Evolutionary conservation across 2,113 vertebrate genomes (phyloP).

Genomic region (Centropristis striata): DNA sequence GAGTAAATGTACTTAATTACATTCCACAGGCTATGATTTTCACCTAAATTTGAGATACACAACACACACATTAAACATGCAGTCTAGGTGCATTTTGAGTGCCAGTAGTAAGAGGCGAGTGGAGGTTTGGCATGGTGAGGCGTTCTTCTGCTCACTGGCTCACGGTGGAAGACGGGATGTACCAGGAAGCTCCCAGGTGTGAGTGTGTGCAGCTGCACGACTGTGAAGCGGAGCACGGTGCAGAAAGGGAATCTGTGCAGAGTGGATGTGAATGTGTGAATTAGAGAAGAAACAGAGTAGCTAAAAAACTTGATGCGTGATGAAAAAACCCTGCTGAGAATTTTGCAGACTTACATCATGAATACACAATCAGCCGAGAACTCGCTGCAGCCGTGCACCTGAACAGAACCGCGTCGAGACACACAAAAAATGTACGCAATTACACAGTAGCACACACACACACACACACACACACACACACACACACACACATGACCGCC

Average conservation of each 20-base stretch:
- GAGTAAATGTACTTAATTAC: no score
- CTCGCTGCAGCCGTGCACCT: no score
- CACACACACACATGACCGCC: background rate
- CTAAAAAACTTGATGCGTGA: constrained; percentile 1
- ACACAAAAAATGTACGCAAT: background rate
- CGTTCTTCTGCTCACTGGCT: background rate
- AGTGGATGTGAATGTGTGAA: no score
- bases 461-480: background rate
- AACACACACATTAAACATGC: background rate
- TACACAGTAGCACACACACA: no score
- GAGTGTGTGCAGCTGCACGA: background rate
- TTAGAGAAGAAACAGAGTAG: background rate
- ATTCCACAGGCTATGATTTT: no score
- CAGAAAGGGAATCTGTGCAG: no score
- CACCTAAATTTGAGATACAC: no score
- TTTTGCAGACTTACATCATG: constrained; percentile 1
- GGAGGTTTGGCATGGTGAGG: background rate
- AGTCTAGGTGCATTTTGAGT: background rate
- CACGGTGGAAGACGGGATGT: background rate
- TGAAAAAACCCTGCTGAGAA: constrained; percentile 19
- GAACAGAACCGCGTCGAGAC: background rate
- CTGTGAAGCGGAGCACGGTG: constrained; percentile 12
- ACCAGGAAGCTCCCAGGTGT: constrained; percentile 32
- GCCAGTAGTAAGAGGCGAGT: background rate
- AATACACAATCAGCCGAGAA: no score